Base-by-base conservation (phyloP, 2,888 invertebrate species). In the Strigamia maritima region DNA sequence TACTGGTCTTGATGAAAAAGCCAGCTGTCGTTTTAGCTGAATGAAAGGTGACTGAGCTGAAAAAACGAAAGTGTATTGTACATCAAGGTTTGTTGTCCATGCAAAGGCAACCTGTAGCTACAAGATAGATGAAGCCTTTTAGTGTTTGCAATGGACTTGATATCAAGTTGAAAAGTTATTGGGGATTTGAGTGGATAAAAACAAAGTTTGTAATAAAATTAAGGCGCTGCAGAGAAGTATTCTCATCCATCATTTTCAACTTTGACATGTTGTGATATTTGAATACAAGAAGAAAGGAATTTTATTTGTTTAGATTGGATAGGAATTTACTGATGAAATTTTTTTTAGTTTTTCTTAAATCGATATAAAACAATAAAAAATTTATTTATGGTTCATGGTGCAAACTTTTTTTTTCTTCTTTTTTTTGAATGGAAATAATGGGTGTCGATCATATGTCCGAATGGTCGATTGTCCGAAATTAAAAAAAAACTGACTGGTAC, bases 51-150 rank as follows among this genome's bases (percentile, higher is more conserved):
- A 60, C 60, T 60, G 22, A 22, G 44, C 44, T 14, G 44, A 44
- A 44, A 44, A 44, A 2, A 44, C 19, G 60, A 60, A 60, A 60
- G 22, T 60, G 22, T 60, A 22, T 2, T 44, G 44, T 16, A 16
- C 14, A 44, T 10, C 14, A 10, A 16, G 16, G 44, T 44, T 44
- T 60, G 60, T 60, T 60, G 60, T 60, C 60, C 60, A 60, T 60
- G 44, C 44, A 44, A n/a, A n/a, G 44, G 16, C 60, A 60, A 19
- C 24, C 24, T 60, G 60, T 60, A 7, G 60, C 22, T 60, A 22
- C 75, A 75, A 75, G 75, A 40, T 75, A n/a, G 75, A 75, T 38
- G 75, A 75, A 75, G 26, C 35, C 75, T 75, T 75, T 40, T 75
- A 40, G 40, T 26, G 75, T 40, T 75, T 35, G 19, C 28, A 75